phyloP scores from a whole-genome alignment of 2,113 vertebrate species.

The Vimba vimba region DNA sequence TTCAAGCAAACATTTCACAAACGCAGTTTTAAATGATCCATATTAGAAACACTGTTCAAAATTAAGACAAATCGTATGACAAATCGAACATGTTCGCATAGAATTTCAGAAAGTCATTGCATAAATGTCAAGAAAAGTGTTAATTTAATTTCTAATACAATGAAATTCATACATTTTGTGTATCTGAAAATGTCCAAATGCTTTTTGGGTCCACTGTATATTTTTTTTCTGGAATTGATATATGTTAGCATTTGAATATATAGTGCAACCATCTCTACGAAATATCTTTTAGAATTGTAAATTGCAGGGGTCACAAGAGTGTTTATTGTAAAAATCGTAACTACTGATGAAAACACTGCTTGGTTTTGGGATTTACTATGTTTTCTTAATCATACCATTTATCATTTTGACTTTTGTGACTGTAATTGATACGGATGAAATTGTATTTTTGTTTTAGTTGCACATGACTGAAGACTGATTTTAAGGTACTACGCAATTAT shows the following conservation, averaged over 20 bases:
- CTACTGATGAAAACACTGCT: constrained; percentile 44
- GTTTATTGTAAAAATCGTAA: constrained; percentile 29
- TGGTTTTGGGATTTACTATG: constrained; percentile 33
- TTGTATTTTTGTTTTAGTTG: constrained; percentile 24
- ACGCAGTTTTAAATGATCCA: not conserved
- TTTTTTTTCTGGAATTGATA: not conserved
- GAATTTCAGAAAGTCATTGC: not conserved
- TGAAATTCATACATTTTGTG: not conserved
- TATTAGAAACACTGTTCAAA: not conserved
- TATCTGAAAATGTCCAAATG: constrained; percentile 1
- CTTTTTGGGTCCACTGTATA: not conserved
- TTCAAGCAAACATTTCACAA: not conserved
- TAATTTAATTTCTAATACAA: not conserved
- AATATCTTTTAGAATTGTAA: not conserved
- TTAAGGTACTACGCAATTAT: constrained; percentile 61
- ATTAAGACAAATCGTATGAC: not conserved
- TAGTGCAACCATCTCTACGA: constrained; percentile 15
- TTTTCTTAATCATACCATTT: constrained; percentile 27
- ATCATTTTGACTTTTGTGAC: constrained; percentile 2
- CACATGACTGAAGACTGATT: constrained; percentile 53
- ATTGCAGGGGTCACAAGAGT: constrained; percentile 10
- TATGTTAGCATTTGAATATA: constrained; percentile 32
- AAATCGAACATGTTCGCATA: not conserved
- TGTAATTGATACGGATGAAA: constrained; percentile 48
- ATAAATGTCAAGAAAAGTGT: not conserved